Percentiles rank a stretch among this genome's conserved stretches.
Conservation (phyloP, 2,113 vertebrate species). For the Sylvicapra grimmia region DNA sequence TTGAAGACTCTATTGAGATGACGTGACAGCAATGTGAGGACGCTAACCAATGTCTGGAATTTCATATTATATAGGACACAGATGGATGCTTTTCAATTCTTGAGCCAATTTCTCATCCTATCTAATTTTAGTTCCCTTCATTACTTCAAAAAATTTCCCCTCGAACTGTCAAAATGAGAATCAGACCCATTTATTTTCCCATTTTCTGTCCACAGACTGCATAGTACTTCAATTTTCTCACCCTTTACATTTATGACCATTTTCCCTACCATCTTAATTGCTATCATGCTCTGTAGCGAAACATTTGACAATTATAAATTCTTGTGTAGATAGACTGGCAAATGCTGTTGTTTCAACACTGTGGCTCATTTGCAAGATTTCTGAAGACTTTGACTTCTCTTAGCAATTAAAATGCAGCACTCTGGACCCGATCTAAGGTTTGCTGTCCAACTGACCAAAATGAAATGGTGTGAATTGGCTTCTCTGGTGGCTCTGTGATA, state of each 20-base stretch:
- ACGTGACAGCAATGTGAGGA: not conserved
- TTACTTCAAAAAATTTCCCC: slow-evolving; percentile 16
- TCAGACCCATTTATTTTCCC: slow-evolving; percentile 34
- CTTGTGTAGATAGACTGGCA: not conserved
- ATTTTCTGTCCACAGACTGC: not conserved
- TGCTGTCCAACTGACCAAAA: not conserved
- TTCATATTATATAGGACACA: slow-evolving; percentile 23
- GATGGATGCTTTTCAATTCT: slow-evolving; percentile 12
- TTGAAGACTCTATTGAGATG: slow-evolving; percentile 4
- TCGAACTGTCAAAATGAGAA: not conserved
- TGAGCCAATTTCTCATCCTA: slow-evolving; percentile 34
- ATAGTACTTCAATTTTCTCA: not conserved
- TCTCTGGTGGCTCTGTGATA: not conserved
- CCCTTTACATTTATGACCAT: not conserved
- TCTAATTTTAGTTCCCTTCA: slow-evolving; percentile 6
- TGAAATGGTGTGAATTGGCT: not conserved
- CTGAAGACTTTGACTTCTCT: not conserved
- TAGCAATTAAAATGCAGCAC: not conserved
- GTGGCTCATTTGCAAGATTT: not conserved
- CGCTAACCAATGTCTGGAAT: not conserved
- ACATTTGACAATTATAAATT: not conserved
- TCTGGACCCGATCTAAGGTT: not conserved
- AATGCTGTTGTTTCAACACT: not conserved
- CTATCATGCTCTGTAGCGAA: not conserved
- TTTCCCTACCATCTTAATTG: not conserved